Evolutionary conservation across 2,888 invertebrate genomes (phyloP).

Genomic region (Drosophila gaucha): DNA sequence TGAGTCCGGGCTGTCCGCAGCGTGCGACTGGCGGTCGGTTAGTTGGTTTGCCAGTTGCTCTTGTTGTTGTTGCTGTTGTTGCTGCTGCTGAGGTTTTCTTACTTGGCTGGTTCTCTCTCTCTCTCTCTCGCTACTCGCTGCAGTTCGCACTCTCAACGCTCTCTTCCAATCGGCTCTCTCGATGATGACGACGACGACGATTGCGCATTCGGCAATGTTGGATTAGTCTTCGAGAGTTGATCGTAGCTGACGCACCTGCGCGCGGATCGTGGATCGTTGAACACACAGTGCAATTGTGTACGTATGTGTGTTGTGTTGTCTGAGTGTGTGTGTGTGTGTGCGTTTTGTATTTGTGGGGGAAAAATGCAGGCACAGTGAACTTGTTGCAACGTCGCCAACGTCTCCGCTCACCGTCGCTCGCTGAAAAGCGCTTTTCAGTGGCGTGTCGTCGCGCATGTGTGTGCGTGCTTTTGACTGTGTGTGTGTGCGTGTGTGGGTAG

Average conservation of each 20-base stretch:
- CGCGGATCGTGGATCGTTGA: slow-evolving; percentile 68
- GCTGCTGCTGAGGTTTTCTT: slow-evolving; percentile 38
- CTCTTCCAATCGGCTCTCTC: slow-evolving; percentile 8
- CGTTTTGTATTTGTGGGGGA: slow-evolving; percentile 38
- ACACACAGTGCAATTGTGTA: slow-evolving; percentile 54
- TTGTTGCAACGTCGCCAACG: slow-evolving; percentile 68
- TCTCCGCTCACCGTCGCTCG: slow-evolving; percentile 20
- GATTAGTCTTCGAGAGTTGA: slow-evolving; percentile 84
- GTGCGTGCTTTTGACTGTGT: slow-evolving; percentile 8
- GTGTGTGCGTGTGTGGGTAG: slow-evolving; percentile 83
- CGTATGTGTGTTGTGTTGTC: slow-evolving; percentile 41
- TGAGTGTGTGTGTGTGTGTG: slow-evolving; percentile 38
- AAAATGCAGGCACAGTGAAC: slow-evolving; percentile 71
- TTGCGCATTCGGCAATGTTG: slow-evolving; percentile 57
- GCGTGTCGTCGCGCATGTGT: slow-evolving; percentile 37
- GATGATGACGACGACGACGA: slow-evolving; percentile 62
- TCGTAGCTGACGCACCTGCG: slow-evolving; percentile 84
- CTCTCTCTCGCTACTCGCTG: slow-evolving; percentile 52
- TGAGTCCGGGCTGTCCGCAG: slow-evolving; percentile 58
- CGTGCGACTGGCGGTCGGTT: slow-evolving; percentile 77
- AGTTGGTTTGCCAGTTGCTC: slow-evolving; percentile 39
- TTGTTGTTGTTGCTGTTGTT: slow-evolving; percentile 24
- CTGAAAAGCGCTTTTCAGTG: slow-evolving; percentile 74
- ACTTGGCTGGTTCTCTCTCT: slow-evolving; percentile 42
- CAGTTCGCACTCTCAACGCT: slow-evolving; percentile 13